Base-by-base conservation (phyloP, 2,113 vertebrate genomes). In the Toxostoma redivivum region DNA sequence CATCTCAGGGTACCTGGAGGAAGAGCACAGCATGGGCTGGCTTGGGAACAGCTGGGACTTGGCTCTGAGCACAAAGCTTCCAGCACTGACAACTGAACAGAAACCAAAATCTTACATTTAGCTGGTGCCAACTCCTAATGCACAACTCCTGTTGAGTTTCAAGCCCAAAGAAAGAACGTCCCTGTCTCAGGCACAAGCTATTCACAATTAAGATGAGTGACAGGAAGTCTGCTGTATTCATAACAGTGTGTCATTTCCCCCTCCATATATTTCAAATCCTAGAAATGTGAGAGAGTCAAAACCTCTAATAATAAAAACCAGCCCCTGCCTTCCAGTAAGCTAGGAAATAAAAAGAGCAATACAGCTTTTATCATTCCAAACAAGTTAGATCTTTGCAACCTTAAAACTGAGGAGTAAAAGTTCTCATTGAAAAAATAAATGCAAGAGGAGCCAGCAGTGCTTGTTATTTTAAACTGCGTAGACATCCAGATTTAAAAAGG, bases 121-220 rank as follows among this genome's bases (percentile, higher is more conserved):
- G 69, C 44, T 60, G 27, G 21, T 31, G 44, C 27, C 45, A 47
- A 0, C 30, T 88, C 25, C 66, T 19, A 64, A 53, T 0, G 0
- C 42, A 11, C 37, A 66, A n/a, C 25, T 58, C 33, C 78, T 35
- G 23, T 0, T 24, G 38, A 58, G 42, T 54, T 86, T 44, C 64
- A 53, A 65, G 45, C n/a, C 30, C 25, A 60, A 15, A 74, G 44
- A 72, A 71, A 71, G 35, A n/a, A n/a, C 14, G 28, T 73, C 35
- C 42, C 51, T 67, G 54, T 11, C 58, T 67, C 53, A 69, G 37
- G 20, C 69, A 91, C 37, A 57, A 33, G 25, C 14, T 67, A 50
- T 57, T 78, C 2, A 1, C 51, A 74, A 17, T 35, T 51, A 50
- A 91, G 30, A 40, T 35, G 53, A 78, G 17, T 48, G 56, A 79